A percentile compares a stretch with the other conserved stretches of the same genome.
phyloP scores from a whole-genome alignment of 2,797 vertebrate genomes.

The Hybognathus amarus region DNA sequence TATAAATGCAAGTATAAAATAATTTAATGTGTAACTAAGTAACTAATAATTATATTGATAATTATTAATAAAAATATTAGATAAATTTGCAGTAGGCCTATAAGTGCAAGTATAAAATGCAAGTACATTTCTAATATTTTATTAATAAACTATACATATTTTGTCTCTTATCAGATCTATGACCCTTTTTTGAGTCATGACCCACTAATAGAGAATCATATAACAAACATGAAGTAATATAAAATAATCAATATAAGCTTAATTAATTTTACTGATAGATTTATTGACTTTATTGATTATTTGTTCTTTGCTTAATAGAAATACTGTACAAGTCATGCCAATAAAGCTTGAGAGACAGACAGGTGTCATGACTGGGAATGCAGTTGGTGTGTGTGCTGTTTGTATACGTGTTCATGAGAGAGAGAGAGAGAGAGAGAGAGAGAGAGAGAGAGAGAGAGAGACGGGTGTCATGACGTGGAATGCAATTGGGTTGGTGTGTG shows the following conservation, averaged over 20 bases:
- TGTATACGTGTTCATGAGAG: background rate
- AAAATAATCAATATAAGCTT: background rate
- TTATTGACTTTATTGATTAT: no score
- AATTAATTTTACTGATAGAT: no score
- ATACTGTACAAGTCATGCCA: no score
- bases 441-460: background rate
- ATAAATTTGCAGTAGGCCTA: background rate
- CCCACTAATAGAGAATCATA: background rate
- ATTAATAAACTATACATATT: background rate
- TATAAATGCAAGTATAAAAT: background rate
- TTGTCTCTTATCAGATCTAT: background rate
- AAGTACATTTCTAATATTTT: background rate
- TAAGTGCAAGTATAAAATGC: background rate
- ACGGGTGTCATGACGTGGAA: background rate
- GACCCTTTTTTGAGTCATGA: background rate
- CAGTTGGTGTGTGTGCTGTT: no score
- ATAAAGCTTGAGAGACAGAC: no score
- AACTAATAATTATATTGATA: no score
- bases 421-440: background rate
- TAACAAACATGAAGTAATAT: background rate
- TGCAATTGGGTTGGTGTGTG: background rate
- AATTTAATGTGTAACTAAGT: background rate
- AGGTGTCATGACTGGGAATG: no score
- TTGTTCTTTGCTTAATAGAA: no score
- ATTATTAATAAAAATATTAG: background rate